These are phyloP conservation scores for Eurosta solidaginis DNA, from an alignment of 1,140 invertebrate genomes.

Conservation along the genomic window DNA sequence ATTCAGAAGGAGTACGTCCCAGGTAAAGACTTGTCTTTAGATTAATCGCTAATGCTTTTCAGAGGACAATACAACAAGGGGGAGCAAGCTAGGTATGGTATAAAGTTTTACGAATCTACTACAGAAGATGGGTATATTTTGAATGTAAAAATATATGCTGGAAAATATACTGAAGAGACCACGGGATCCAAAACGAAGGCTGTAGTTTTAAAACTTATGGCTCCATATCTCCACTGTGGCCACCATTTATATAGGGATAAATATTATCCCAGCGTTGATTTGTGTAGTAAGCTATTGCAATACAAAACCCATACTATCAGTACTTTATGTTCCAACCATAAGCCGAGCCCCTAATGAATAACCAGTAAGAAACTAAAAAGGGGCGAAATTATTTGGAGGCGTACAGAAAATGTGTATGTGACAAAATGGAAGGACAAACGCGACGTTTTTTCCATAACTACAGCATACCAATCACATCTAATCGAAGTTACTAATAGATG, in stretches of 20 bases:
- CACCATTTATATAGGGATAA: conserved; percentile 37
- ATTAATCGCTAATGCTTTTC: conserved; percentile 52
- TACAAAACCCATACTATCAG: too few relatives aligned
- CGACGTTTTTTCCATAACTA: conserved; percentile 47
- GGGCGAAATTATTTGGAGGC: conserved; percentile 41
- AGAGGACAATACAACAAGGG: conserved; percentile 44
- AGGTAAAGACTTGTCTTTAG: conserved; percentile 36
- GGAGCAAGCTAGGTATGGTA: conserved; percentile 49
- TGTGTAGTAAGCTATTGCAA: too few relatives aligned
- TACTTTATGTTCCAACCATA: too few relatives aligned
- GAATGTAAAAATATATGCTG: conserved; percentile 47
- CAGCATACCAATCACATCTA: conserved; percentile 35
- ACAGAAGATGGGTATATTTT: too few relatives aligned
- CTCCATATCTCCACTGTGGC: conserved; percentile 44
- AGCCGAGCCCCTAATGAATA: conserved; percentile 38
- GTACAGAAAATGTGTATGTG: conserved; percentile 44
- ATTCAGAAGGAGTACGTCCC: conserved; percentile 15
- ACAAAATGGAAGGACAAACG: conserved; percentile 54
- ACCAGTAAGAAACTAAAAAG: conserved; percentile 44
- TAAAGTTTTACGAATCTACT: conserved; percentile 49
- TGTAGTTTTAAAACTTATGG: conserved; percentile 41
- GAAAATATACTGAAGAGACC: conserved; percentile 34
- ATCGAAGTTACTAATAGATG: not conserved
- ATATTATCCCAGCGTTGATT: too few relatives aligned
- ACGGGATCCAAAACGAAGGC: conserved; percentile 15